Evolutionary conservation across 2,888 invertebrate species (phyloP), one percentile per base, ranked within the genome.

Genomic region (Heliconius aoede): DNA sequence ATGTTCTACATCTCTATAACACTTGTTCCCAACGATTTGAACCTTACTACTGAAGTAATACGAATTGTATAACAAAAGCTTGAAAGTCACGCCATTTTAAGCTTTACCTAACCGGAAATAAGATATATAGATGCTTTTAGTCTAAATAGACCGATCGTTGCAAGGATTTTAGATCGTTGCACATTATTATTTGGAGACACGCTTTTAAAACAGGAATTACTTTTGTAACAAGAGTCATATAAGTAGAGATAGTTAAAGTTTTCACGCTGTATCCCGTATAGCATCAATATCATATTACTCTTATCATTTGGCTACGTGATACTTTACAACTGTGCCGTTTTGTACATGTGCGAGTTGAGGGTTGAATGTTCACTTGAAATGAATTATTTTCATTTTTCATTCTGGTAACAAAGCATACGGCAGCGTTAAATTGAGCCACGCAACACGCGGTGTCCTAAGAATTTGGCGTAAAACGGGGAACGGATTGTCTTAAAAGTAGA

Each of bases 1-100:
- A 71, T 71, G 67, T 40, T 69, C 36, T 64, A 71, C 51, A 76
- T 55, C 55, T 24, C 51, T 32, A 15, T n/a, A 58, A 69, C 26
- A 40, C 26, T 13, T 62, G 32, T 69, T 32, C 24, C 24, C 9
- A 11, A 15, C 28, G 55, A 36, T 71, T 62, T 71, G 26, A 36
- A 71, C 75, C 40, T 58, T 76, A 76, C 40, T 64, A 3, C 24
- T 1, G 15, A 7, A 46, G 64, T 26, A 24, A 26, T 64, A 75
- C 64, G 71, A 40, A 28, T n/a, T 40, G 1, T 67, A 26, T 36
- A 18, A 36, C 26, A 18, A 21, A 55, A 40, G 26, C 4, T 55
- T 15, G 9, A 24, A 58, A 28, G 18, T 60, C 55, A 18, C 15
- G 58, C 30, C n/a, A 72, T 60, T 60, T 72, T 72, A 36, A 60